phyloP scores from a whole-genome alignment of 1,140 invertebrate genomes.

The Cardiocondyla obscurior region DNA sequence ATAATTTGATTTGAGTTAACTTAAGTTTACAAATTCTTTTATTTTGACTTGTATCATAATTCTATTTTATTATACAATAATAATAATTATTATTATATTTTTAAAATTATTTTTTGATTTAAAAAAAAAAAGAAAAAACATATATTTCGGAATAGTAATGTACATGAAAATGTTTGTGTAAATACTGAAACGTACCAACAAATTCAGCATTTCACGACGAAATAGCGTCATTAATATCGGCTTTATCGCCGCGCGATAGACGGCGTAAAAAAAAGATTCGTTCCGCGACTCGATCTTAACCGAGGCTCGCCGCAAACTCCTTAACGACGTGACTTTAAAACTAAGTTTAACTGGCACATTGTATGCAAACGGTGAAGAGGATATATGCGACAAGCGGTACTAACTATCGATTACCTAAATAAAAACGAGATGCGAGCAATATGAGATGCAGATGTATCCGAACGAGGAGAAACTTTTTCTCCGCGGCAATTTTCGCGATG shows the following conservation, averaged over 20 bases:
- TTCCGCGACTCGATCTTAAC: slow-evolving; percentile 7
- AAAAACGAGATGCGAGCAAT: slow-evolving; percentile 2
- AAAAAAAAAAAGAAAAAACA: not conserved
- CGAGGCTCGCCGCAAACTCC: slow-evolving; percentile 10
- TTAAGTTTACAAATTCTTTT: too few relatives aligned
- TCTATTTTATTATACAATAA: not conserved
- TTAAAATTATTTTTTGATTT: too few relatives aligned
- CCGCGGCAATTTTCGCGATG: not conserved
- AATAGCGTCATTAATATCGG: slow-evolving; percentile 33
- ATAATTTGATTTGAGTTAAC: too few relatives aligned
- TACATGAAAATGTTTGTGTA: not conserved
- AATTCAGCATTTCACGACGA: not conserved
- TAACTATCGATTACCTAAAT: slow-evolving; percentile 7
- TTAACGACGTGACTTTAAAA: slow-evolving; percentile 5
- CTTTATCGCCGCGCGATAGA: not conserved
- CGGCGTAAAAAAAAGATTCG: slow-evolving; percentile 9
- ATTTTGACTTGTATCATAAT: too few relatives aligned
- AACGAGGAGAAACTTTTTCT: not conserved
- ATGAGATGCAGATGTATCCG: not conserved
- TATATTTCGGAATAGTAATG: not conserved
- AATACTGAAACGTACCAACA: not conserved
- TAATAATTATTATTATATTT: too few relatives aligned
- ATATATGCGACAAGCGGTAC: not conserved
- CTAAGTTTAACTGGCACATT: slow-evolving; percentile 25
- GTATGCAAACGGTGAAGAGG: slow-evolving; percentile 7